Conservation (phyloP, 2,888 invertebrate species). For the Hemaris fuciformis region DNA sequence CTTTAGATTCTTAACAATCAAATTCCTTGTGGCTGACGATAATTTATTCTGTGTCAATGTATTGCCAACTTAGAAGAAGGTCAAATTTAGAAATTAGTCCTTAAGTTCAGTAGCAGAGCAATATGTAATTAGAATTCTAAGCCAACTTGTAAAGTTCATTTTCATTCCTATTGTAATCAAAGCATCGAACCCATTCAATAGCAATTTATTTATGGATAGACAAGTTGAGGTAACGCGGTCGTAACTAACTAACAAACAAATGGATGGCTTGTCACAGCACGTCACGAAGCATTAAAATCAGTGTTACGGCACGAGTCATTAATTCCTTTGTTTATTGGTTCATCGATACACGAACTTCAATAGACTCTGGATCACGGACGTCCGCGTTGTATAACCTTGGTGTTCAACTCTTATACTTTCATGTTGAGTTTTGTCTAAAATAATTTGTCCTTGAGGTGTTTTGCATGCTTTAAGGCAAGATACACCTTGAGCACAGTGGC, state of each 20-base stretch:
- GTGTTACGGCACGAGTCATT: slow-evolving; percentile 73
- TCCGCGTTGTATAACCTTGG: slow-evolving; percentile 19
- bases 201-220: background rate
- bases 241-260: slow-evolving; percentile 39
- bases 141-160: no score
- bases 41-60: no score
- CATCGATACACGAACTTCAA: slow-evolving; percentile 55
- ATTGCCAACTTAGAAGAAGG: no score
- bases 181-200: background rate
- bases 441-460: background rate
- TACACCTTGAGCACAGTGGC: no score
- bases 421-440: background rate
- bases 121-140: no score
- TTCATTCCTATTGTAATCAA: background rate
- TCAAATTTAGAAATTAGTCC: no score
- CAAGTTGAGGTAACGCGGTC: background rate
- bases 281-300: slow-evolving; percentile 75
- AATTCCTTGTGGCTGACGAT: no score
- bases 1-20: no score
- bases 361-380: slow-evolving; percentile 23
- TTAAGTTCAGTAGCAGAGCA: no score
- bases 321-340: slow-evolving; percentile 68
- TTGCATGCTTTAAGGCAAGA: no score
- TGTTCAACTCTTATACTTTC: background rate
- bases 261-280: slow-evolving; percentile 55